Evolutionary conservation across 2,888 invertebrate species (phyloP).

Genomic region (Yponomeuta plumbellus): DNA sequence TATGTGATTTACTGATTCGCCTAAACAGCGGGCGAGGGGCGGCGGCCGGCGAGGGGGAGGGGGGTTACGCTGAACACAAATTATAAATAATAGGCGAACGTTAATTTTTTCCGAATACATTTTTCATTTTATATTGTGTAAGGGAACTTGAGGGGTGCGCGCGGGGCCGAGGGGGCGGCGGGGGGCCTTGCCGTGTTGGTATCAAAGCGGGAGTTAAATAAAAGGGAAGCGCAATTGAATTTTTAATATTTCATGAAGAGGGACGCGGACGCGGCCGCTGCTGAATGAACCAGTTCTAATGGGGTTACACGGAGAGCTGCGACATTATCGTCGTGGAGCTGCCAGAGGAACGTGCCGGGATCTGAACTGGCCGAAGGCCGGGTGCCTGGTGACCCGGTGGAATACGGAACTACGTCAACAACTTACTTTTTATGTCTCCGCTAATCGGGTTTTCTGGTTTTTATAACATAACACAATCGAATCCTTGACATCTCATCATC

Average conservation of each 20-base stretch:
- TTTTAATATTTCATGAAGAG: conserved; percentile 78
- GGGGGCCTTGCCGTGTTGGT: conserved; percentile 41
- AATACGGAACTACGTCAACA: no score
- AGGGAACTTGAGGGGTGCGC: conserved; percentile 37
- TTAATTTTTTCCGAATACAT: conserved; percentile 71
- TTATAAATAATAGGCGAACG: conserved; percentile 73
- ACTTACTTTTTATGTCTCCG: no score
- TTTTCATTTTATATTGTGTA: conserved; percentile 75
- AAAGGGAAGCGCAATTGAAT: conserved; percentile 77
- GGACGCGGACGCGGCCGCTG: conserved; percentile 42
- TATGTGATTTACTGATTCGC: background rate
- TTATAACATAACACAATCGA: no score
- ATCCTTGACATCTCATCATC: no score
- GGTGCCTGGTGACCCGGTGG: no score
- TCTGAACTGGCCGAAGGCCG: background rate
- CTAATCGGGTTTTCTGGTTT: no score
- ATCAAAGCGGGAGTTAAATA: conserved; percentile 53
- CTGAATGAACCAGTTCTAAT: conserved; percentile 66
- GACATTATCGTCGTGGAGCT: background rate
- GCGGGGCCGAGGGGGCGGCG: conserved; percentile 49
- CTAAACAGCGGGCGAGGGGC: background rate
- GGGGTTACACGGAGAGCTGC: conserved; percentile 47
- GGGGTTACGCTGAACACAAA: conserved; percentile 54
- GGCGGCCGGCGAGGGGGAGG: background rate
- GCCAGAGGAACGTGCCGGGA: background rate